Evolutionary conservation across 1,140 invertebrate species (phyloP).

Genomic region (Pomacea maculata): DNA sequence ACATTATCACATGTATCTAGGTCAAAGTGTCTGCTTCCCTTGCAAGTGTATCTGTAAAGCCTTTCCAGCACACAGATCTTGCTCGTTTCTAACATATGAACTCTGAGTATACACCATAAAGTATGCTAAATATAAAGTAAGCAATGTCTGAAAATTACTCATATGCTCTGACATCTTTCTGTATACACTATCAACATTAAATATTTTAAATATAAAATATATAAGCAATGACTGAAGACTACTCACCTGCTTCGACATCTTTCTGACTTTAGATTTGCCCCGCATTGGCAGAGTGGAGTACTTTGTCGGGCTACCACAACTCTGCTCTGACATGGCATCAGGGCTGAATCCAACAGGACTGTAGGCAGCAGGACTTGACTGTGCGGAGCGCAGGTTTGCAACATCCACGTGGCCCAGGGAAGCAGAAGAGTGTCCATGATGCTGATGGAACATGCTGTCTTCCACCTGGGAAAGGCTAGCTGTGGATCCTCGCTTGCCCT

Average conservation of each 20-base stretch:
- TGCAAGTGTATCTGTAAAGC: no score
- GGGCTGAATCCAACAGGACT: constrained; percentile 22
- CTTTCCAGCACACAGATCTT: no score
- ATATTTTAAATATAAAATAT: neutral
- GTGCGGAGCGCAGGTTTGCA: constrained; percentile 32
- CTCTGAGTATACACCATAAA: no score
- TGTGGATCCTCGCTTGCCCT: constrained; percentile 55
- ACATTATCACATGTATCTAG: no score
- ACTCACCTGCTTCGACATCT: constrained; percentile 27
- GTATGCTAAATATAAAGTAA: no score
- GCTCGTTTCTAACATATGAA: no score
- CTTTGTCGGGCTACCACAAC: constrained; percentile 19
- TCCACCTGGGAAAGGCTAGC: constrained; percentile 60
- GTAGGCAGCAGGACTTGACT: constrained; percentile 36
- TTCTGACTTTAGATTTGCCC: constrained; percentile 24
- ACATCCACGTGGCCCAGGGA: constrained; percentile 37
- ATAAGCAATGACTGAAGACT: no score
- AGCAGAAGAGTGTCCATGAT: constrained; percentile 30
- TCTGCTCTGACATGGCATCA: constrained; percentile 18
- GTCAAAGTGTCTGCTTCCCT: no score
- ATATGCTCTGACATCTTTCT: neutral
- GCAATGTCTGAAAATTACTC: neutral
- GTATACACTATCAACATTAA: neutral
- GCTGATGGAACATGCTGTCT: constrained; percentile 47
- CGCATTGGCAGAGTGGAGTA: constrained; percentile 24